Conservation (phyloP, 2,888 invertebrate species). For the Zonitis immaculata region DNA sequence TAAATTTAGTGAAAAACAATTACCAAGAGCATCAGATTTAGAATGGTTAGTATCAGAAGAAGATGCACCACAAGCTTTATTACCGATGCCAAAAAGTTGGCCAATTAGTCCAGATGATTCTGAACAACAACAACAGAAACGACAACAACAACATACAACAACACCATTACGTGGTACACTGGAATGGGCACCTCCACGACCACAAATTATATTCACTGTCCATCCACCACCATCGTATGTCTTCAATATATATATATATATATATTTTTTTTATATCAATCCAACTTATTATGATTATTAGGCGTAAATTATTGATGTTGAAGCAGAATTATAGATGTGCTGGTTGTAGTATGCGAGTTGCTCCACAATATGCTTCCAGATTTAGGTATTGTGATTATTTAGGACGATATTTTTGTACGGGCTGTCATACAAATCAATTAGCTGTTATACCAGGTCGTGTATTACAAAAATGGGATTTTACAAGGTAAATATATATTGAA, state of each 20-base stretch:
- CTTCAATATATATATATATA: background rate
- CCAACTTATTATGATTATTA: conserved; percentile 35
- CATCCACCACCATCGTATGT: conserved; percentile 65
- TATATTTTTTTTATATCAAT: too few species aligned
- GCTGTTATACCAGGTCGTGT: conserved; percentile 67
- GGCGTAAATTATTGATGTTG: conserved; percentile 59
- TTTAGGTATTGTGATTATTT: conserved; percentile 80
- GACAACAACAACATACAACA: conserved; percentile 46
- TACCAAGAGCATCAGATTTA: conserved; percentile 72
- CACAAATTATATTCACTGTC: conserved; percentile 76
- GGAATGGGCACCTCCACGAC: conserved; percentile 81
- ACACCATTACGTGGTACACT: conserved; percentile 64
- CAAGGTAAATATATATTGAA: conserved; percentile 44
- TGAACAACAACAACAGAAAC: conserved; percentile 46
- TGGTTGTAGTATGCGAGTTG: conserved; percentile 78
- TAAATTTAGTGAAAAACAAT: conserved; percentile 68
- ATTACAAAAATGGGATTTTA: conserved; percentile 61
- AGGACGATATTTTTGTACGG: conserved; percentile 81
- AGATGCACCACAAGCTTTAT: conserved; percentile 71
- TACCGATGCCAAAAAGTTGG: conserved; percentile 71
- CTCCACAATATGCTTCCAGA: conserved; percentile 63
- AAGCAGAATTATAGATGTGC: conserved; percentile 77
- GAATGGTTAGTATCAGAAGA: conserved; percentile 76
- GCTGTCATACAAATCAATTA: conserved; percentile 75
- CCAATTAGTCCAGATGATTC: conserved; percentile 63